Evolutionary conservation across 2,888 invertebrate genomes (phyloP).

Genomic region (Endotricha flammealis): DNA sequence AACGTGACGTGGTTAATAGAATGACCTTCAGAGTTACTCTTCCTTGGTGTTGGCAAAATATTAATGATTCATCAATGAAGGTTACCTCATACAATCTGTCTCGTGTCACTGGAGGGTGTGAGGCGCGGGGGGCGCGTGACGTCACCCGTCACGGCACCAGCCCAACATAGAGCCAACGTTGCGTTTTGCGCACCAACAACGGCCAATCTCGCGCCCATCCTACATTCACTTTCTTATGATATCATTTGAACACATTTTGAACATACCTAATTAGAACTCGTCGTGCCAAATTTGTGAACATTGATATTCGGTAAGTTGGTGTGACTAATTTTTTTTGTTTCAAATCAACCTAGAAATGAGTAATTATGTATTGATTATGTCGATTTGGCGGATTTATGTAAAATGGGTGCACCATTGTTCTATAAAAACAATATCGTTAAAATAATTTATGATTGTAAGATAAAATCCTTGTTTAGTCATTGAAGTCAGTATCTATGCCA

Average conservation of each 20-base stretch:
- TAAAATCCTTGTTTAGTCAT: too few species aligned
- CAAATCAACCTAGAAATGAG: too few species aligned
- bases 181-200: conserved; percentile 29
- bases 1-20: too few species aligned
- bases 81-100: conserved; percentile 28
- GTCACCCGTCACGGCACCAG: conserved; percentile 23
- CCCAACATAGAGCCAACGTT: conserved; percentile 15
- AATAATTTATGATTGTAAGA: too few species aligned
- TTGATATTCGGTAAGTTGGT: too few species aligned
- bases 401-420: too few species aligned
- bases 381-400: too few species aligned
- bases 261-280: conserved; percentile 34
- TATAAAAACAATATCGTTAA: too few species aligned
- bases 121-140: conserved; percentile 22
- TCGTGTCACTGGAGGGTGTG: conserved; percentile 20
- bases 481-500: too few species aligned
- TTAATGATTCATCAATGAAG: conserved; percentile 30
- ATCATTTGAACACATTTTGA: conserved; percentile 37
- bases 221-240: conserved; percentile 61
- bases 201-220: conserved; percentile 44
- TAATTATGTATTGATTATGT: too few species aligned
- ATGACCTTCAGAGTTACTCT: too few species aligned
- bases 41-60: conserved; percentile 26
- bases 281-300: conserved; percentile 32
- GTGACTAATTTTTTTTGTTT: too few species aligned